A percentile compares a stretch with the other conserved stretches of the same genome.
Evolutionary conservation across 2,797 vertebrate species (phyloP).

Genomic region (Danio jaintianensis): DNA sequence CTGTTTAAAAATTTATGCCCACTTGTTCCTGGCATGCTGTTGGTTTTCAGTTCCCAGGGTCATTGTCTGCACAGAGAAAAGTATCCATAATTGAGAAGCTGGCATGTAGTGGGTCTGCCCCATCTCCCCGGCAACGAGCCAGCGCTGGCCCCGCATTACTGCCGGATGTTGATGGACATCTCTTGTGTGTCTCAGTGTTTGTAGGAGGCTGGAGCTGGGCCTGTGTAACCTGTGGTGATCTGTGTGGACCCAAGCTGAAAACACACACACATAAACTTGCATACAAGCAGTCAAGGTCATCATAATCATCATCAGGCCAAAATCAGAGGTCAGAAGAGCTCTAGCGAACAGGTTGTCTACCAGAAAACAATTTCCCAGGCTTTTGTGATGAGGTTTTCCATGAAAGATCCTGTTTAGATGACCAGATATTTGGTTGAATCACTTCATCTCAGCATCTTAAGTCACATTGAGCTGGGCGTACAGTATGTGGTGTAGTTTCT

Average conservation of each 20-base stretch:
- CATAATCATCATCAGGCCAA: background rate
- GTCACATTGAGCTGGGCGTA: too few species aligned
- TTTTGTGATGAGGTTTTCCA: background rate
- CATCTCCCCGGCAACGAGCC: constrained; percentile 17
- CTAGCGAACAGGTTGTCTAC: background rate
- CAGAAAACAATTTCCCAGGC: background rate
- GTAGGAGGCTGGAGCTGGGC: background rate
- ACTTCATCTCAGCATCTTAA: background rate
- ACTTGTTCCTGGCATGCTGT: constrained; percentile 43
- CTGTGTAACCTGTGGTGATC: constrained; percentile 23
- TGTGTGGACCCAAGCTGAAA: background rate
- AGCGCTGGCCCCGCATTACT: background rate
- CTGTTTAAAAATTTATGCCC: constrained; percentile 50
- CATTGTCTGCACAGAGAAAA: constrained; percentile 37
- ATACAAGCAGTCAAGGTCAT: background rate
- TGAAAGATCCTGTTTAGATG: background rate
- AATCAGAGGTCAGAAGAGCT: constrained; percentile 14
- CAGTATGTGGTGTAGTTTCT: too few species aligned
- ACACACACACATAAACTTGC: background rate
- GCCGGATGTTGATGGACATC: constrained; percentile 9
- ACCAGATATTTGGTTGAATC: background rate
- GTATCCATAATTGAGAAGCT: constrained; percentile 45
- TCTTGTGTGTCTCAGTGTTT: background rate
- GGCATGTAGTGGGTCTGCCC: constrained; percentile 16
- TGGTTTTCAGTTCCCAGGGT: constrained; percentile 50